Percentiles rank a stretch among this genome's conserved stretches.
These are phyloP conservation scores for Gymnothorax javanicus DNA, from an alignment of 2,797 vertebrate genomes.

Conservation along the genomic window DNA sequence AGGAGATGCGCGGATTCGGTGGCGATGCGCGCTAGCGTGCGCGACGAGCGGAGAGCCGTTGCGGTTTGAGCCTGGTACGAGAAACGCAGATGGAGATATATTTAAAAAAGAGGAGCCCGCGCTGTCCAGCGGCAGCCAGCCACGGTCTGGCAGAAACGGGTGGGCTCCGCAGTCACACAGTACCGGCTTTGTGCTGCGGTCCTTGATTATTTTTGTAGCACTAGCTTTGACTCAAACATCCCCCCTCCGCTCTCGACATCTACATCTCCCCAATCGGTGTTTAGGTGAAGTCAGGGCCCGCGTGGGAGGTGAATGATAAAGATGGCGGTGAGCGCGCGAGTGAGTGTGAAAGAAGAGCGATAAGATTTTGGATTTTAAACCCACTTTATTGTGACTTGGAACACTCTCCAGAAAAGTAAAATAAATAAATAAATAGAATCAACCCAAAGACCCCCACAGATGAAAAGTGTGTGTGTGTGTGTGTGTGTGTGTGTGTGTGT, in stretches of 20 bases:
- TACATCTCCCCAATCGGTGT: background rate
- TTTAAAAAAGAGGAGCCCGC: constrained; percentile 2
- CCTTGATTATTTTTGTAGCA: background rate
- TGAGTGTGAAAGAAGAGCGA: too few relatives aligned
- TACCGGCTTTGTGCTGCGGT: background rate
- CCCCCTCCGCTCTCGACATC: background rate
- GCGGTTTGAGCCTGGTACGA: background rate
- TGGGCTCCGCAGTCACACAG: background rate
- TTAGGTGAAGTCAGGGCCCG: background rate
- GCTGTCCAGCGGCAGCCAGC: background rate
- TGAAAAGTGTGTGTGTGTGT: too few relatives aligned
- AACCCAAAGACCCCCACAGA: too few relatives aligned
- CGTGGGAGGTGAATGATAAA: too few relatives aligned
- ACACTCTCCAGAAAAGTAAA: background rate
- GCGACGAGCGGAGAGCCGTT: background rate
- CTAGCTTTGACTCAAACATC: background rate
- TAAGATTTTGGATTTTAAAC: too few relatives aligned
- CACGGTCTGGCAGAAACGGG: background rate
- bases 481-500: too few relatives aligned
- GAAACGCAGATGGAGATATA: background rate
- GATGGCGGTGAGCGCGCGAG: too few relatives aligned
- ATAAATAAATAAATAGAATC: too few relatives aligned
- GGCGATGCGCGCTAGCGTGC: background rate
- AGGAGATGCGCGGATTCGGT: background rate
- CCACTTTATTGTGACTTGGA: too few relatives aligned